A percentile compares a stretch with the other conserved stretches of the same genome.
These are phyloP conservation scores for Andricus grossulariae DNA, from an alignment of 1,140 invertebrate species.

Conservation along the genomic window DNA sequence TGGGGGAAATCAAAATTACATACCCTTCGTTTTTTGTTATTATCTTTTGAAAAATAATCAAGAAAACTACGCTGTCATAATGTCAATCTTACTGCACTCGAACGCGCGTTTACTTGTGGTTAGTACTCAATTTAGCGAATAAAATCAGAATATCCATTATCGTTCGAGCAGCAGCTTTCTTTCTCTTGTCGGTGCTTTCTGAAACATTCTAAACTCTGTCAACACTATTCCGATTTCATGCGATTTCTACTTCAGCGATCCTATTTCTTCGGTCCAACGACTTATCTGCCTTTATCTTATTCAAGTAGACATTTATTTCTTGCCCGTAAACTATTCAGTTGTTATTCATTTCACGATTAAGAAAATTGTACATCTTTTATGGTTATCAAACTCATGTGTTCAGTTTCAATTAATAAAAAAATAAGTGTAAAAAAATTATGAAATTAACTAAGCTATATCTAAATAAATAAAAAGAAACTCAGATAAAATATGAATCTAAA, in stretches of 20 bases:
- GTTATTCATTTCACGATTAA: too few relatives aligned
- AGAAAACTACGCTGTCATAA: conserved; percentile 34
- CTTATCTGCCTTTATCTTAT: neutral
- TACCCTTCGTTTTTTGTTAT: conserved; percentile 64
- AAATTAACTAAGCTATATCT: too few relatives aligned
- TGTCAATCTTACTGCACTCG: conserved; percentile 22
- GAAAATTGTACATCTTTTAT: neutral
- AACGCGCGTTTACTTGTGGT: conserved; percentile 1
- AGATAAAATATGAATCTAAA: neutral
- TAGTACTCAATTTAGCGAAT: conserved; percentile 17
- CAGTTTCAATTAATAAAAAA: too few relatives aligned
- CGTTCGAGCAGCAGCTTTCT: conserved; percentile 36
- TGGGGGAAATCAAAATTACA: conserved; percentile 66
- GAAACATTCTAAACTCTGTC: conserved; percentile 56
- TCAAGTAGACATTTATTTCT: neutral
- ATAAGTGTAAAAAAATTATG: too few relatives aligned
- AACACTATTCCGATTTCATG: conserved; percentile 30
- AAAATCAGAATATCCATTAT: conserved; percentile 28
- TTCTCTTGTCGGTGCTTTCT: conserved; percentile 45
- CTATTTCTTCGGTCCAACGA: neutral
- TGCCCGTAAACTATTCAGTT: too few relatives aligned
- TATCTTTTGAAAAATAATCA: conserved; percentile 44
- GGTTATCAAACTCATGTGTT: neutral
- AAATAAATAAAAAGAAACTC: neutral
- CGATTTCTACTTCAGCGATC: neutral